Base-by-base conservation (phyloP, 2,888 invertebrate species). In the Emesis russula region DNA sequence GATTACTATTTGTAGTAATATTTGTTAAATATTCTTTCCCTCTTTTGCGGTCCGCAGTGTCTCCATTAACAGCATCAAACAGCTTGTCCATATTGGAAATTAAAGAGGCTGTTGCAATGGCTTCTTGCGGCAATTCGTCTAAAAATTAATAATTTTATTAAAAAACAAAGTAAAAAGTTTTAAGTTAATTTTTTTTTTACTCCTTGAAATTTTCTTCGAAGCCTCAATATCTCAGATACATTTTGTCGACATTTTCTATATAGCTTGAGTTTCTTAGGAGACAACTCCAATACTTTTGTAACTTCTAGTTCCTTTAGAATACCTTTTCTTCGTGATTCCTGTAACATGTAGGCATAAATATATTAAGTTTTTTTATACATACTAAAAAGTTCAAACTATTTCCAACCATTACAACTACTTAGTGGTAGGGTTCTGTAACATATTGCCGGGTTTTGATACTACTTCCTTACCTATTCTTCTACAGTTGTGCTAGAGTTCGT, bases 1-100 rank as follows among this genome's bases (percentile, higher is more conserved):
- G 84, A 79, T 81, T 75, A 44, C 88, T 86, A 13, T 78, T 89
- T 77, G 75, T 73, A 53, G 82, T 38, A 77, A 85, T 83, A 13
- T 88, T 88, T 6, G 83, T 85, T 25, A 83, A 44, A 13, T 38
- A 77, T 33, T 36, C 6, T 73, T 85, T 82, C 38, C 88, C 85
- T 18, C 81, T 77, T 48, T 82, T 82, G n/a, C n/a, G 33, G 11
- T 83, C 66, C 3, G 79, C 77, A 11, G 82, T 66, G n/a, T 82
- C 79, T 3, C 87, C 82, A 79, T 82, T 82, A 58, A 85, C 44
- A 9, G 58, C 48, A 25, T 82, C 85, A 33, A 82, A 88, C 6
- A 85, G 9, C 11, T 79, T 71, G 15, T 79, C 79, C 41, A 88
- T 79, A 6, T 78, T 71, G 15, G 76, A 70, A 18, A 82, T 38